Conservation (phyloP, 2,888 invertebrate species). For the Osmoderma eremita region DNA sequence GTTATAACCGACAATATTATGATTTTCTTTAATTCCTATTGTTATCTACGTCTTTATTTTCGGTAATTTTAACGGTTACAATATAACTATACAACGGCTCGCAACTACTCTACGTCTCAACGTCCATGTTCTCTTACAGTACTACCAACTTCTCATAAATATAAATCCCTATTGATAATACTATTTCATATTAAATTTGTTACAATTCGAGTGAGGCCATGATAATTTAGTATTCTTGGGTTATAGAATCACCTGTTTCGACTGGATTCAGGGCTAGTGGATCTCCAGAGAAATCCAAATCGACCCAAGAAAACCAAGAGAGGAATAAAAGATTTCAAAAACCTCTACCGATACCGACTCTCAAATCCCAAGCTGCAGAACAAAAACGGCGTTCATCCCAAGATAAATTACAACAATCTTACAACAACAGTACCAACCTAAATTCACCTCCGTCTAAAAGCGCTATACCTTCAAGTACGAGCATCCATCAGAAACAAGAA, state of each 20-base stretch:
- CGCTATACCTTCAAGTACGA: neutral
- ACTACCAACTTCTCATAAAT: too few species aligned
- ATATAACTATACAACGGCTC: too few species aligned
- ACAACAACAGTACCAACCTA: neutral
- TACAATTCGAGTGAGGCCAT: too few species aligned
- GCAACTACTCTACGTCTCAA: too few species aligned
- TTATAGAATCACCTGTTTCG: conserved; percentile 21
- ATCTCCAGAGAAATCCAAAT: conserved; percentile 4
- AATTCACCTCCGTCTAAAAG: neutral
- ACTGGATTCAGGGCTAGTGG: neutral
- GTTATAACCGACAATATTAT: too few species aligned
- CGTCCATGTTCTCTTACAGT: too few species aligned
- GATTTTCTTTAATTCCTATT: too few species aligned
- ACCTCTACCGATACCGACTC: neutral
- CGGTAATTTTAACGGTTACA: too few species aligned
- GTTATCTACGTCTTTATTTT: too few species aligned
- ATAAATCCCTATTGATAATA: too few species aligned
- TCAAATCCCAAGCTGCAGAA: conserved; percentile 27
- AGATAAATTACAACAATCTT: conserved; percentile 2
- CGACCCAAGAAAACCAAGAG: neutral
- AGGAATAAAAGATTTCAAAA: conserved; percentile 18
- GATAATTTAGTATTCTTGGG: neutral
- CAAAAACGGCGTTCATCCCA: conserved; percentile 16
- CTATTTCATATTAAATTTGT: too few species aligned
- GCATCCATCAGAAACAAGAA: conserved; percentile 11